phyloP scores from a whole-genome alignment of 1,140 invertebrate species.

The Pseudomyrmex pallidus region DNA sequence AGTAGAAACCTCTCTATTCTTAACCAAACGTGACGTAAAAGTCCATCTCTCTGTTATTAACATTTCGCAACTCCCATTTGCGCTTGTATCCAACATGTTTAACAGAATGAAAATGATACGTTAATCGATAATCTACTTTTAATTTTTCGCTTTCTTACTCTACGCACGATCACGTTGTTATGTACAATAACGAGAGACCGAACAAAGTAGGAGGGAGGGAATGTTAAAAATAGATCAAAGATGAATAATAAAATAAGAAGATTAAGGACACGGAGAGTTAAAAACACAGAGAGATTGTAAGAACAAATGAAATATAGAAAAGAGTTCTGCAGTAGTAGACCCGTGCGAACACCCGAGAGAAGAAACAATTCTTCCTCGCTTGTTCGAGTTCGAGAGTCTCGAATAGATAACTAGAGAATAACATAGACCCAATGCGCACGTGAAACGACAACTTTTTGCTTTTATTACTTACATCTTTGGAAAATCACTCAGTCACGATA shows the following conservation, averaged over 20 bases:
- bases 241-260: background rate
- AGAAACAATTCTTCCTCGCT: background rate
- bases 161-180: too few species aligned
- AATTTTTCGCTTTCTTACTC: too few species aligned
- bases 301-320: conserved; percentile 11
- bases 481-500: background rate
- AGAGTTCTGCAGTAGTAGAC: background rate
- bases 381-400: conserved; percentile 16
- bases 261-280: background rate
- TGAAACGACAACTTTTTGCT: background rate
- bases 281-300: background rate
- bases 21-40: too few species aligned
- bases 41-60: too few species aligned
- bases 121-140: too few species aligned
- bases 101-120: too few species aligned
- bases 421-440: background rate
- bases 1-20: too few species aligned
- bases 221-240: too few species aligned
- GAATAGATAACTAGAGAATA: background rate
- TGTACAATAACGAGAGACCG: too few species aligned
- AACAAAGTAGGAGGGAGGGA: too few species aligned
- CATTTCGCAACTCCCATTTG: too few species aligned
- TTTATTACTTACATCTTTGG: conserved; percentile 48
- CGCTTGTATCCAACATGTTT: too few species aligned
- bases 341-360: conserved; percentile 1